Evolutionary conservation across 1,140 invertebrate genomes (phyloP).

Genomic region (Gryon sp.): DNA sequence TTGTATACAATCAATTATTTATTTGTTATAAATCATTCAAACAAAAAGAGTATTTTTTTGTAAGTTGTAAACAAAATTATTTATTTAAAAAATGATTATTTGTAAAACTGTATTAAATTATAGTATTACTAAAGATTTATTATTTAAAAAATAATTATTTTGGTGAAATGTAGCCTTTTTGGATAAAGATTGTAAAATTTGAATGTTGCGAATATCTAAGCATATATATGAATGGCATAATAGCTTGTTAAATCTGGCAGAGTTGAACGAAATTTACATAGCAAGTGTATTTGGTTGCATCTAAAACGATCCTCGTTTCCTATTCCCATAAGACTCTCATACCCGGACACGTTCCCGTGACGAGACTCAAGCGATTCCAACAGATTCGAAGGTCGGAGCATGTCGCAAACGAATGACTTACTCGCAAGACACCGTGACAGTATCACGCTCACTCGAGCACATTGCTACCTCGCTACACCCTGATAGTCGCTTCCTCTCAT

Average conservation of each 20-base stretch:
- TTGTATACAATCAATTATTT: too few species aligned
- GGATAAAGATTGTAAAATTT: too few species aligned
- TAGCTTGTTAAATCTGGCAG: background rate
- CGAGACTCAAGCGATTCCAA: slow-evolving; percentile 48
- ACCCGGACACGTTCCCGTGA: slow-evolving; percentile 57
- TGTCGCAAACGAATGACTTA: slow-evolving; percentile 62
- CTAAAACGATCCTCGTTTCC: slow-evolving; percentile 38
- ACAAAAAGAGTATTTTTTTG: too few species aligned
- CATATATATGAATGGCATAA: too few species aligned
- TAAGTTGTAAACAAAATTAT: too few species aligned
- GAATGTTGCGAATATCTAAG: too few species aligned
- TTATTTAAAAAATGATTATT: too few species aligned
- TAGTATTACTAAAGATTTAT: too few species aligned
- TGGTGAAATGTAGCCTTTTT: too few species aligned
- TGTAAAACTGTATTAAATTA: too few species aligned
- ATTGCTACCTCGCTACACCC: slow-evolving; percentile 59
- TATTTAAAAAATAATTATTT: too few species aligned
- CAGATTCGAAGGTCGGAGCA: slow-evolving; percentile 53
- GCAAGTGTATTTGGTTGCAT: slow-evolving; percentile 36
- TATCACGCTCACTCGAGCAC: slow-evolving; percentile 67
- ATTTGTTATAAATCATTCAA: too few species aligned
- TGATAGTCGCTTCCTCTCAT: slow-evolving; percentile 38
- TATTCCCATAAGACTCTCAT: slow-evolving; percentile 52
- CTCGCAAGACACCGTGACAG: slow-evolving; percentile 65
- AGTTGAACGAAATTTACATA: slow-evolving; percentile 19